Percentiles rank a stretch among this genome's conserved stretches.
Evolutionary conservation across 2,113 vertebrate species (phyloP).

Genomic region (Ameiurus melas): DNA sequence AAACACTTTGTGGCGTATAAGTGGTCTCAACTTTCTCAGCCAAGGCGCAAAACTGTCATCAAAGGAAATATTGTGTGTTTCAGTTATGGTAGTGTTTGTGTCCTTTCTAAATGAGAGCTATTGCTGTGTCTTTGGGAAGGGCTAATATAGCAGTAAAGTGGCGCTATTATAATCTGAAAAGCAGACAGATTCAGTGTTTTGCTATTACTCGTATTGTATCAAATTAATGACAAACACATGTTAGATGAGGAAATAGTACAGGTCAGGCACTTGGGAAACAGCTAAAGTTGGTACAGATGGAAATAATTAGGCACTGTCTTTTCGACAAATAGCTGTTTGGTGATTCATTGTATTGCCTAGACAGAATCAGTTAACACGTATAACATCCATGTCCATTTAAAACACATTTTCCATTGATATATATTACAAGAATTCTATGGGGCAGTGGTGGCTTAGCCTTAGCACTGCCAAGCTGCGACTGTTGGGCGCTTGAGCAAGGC

Average conservation of each 20-base stretch:
- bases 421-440: no score
- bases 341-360: neutral
- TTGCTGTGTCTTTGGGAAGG: neutral
- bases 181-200: neutral
- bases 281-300: constrained; percentile 20
- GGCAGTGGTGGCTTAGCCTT: no score
- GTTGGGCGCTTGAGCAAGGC: no score
- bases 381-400: neutral
- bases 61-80: neutral
- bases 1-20: neutral
- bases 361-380: neutral
- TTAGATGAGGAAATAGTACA: constrained; percentile 20
- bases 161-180: constrained; percentile 23
- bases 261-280: neutral
- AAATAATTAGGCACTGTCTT: constrained; percentile 3
- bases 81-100: neutral
- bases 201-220: constrained; percentile 27
- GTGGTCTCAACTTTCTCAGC: constrained; percentile 4
- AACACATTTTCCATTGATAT: no score
- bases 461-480: no score
- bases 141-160: constrained; percentile 14
- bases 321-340: neutral
- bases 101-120: neutral
- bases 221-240: constrained; percentile 8
- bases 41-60: neutral